Evolutionary conservation across 92 coral and sea anemone species (phyloP).

Genomic region (Plumapathes pennacea): DNA sequence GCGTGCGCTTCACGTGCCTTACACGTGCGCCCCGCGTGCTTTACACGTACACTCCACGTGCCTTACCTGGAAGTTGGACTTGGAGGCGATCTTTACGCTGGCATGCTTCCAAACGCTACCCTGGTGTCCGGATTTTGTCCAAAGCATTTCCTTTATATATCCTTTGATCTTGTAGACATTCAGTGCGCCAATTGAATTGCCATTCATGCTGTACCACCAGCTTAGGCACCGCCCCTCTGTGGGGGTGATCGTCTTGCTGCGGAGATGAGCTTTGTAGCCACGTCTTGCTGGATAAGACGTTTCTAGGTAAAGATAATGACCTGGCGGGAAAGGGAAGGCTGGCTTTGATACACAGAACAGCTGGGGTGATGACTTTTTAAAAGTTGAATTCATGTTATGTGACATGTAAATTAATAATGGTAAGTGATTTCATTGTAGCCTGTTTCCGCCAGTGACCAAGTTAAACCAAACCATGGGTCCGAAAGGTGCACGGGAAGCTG

Average conservation of each 20-base stretch:
- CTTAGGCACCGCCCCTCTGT: conserved; percentile 61
- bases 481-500: too few relatives aligned
- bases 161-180: conserved; percentile 59
- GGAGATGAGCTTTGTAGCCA: conserved; percentile 73
- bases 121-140: conserved; percentile 80
- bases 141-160: conserved; percentile 52
- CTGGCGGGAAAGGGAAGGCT: conserved; percentile 21
- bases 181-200: conserved; percentile 69
- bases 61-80: conserved; percentile 66
- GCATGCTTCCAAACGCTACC: conserved; percentile 77
- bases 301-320: conserved; percentile 72
- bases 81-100: conserved; percentile 33
- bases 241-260: conserved; percentile 47
- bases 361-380: too few relatives aligned
- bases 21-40: too few relatives aligned
- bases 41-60: too few relatives aligned
- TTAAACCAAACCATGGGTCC: too few relatives aligned
- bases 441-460: too few relatives aligned
- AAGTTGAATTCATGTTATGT: too few relatives aligned
- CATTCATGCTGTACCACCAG: conserved; percentile 87
- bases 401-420: too few relatives aligned
- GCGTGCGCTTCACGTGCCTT: too few relatives aligned
- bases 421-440: too few relatives aligned
- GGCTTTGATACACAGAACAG: too few relatives aligned
- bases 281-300: conserved; percentile 81